Conservation (phyloP, 2,888 invertebrate genomes). For the Nomada hirtipes region DNA sequence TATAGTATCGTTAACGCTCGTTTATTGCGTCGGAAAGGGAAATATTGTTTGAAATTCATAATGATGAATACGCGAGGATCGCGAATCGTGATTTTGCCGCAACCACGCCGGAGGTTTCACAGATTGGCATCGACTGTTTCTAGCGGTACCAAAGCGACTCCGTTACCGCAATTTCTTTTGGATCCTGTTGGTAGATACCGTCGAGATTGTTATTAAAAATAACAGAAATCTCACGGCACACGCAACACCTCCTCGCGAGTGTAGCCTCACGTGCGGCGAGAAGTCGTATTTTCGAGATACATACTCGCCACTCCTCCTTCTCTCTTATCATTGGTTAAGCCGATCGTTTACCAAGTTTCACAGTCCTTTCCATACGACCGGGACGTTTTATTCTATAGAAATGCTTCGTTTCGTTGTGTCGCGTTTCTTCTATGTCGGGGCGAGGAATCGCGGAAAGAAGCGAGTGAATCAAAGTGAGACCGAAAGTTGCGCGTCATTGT, state of each 20-base stretch:
- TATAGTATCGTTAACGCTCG: background rate
- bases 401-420: background rate
- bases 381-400: constrained; percentile 1
- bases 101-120: constrained; percentile 64
- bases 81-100: constrained; percentile 55
- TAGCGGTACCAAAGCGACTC: constrained; percentile 76
- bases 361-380: constrained; percentile 2
- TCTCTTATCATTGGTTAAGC: constrained; percentile 37
- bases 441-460: background rate
- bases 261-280: background rate
- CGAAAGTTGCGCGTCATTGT: constrained; percentile 58
- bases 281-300: background rate
- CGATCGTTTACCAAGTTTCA: constrained; percentile 42
- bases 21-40: constrained; percentile 20
- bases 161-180: constrained; percentile 75
- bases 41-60: constrained; percentile 46
- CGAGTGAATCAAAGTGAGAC: background rate
- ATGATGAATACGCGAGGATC: constrained; percentile 18
- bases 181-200: constrained; percentile 65
- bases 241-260: constrained; percentile 23
- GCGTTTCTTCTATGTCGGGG: too few relatives aligned
- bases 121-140: constrained; percentile 73
- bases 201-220: constrained; percentile 75
- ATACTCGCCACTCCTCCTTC: constrained; percentile 1
- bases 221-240: constrained; percentile 68